These are phyloP conservation scores for Idaea biselata DNA, from an alignment of 2,888 invertebrate genomes.

Conservation along the genomic window DNA sequence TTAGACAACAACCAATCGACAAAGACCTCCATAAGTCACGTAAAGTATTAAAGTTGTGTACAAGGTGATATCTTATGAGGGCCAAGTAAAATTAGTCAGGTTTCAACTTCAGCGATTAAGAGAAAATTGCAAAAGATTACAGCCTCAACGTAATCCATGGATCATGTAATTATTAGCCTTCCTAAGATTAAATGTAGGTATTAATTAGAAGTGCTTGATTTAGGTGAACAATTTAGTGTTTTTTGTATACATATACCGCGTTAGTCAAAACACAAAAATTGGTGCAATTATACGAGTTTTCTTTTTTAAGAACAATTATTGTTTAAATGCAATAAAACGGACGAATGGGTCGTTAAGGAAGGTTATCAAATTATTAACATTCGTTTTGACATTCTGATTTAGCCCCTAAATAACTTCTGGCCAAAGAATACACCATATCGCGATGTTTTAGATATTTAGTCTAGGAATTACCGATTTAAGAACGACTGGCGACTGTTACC, in stretches of 20 bases:
- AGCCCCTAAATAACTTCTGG: background rate
- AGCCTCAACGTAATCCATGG: slow-evolving; percentile 61
- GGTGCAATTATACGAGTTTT: slow-evolving; percentile 12
- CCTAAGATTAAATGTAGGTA: slow-evolving; percentile 63
- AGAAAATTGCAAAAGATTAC: slow-evolving; percentile 77
- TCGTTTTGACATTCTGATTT: background rate
- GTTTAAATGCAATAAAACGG: background rate
- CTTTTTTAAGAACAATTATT: background rate
- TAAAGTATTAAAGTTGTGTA: slow-evolving; percentile 24
- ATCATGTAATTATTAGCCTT: slow-evolving; percentile 69
- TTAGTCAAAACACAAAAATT: slow-evolving; percentile 19
- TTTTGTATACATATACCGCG: slow-evolving; percentile 16
- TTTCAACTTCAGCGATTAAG: slow-evolving; percentile 67
- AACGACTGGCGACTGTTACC: no score
- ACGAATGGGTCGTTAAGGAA: background rate
- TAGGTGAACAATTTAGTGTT: slow-evolving; percentile 43
- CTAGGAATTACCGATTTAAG: no score
- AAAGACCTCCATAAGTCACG: slow-evolving; percentile 43
- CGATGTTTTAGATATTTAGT: no score
- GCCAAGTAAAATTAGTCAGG: slow-evolving; percentile 44
- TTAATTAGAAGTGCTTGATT: slow-evolving; percentile 64
- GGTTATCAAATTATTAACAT: background rate
- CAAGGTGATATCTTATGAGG: slow-evolving; percentile 37
- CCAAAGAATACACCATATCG: no score
- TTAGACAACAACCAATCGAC: slow-evolving; percentile 42